A percentile compares a stretch with the other conserved stretches of the same genome.
Evolutionary conservation across 2,797 vertebrate genomes (phyloP).

Genomic region (Girardinus metallicus): DNA sequence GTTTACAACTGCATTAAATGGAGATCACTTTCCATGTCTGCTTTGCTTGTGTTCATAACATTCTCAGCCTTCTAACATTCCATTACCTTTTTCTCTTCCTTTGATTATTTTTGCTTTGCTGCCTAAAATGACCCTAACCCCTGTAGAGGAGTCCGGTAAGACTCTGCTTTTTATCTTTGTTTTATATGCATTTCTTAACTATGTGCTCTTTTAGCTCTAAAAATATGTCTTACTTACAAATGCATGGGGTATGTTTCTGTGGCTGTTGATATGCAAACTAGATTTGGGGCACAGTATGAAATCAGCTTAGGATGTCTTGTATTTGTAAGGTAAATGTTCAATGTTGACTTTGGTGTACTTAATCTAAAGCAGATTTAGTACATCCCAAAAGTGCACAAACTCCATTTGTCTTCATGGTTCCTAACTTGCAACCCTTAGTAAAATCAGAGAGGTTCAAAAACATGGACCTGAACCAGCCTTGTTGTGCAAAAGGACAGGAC

Average conservation of each 20-base stretch:
- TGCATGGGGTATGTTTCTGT: neutral
- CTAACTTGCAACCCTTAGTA: too few relatives aligned
- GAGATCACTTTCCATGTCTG: slow-evolving; percentile 17
- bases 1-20: slow-evolving; percentile 4
- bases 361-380: neutral
- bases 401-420: too few relatives aligned
- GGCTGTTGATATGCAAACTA: slow-evolving; percentile 3
- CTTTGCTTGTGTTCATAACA: slow-evolving; percentile 15
- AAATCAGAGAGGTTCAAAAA: neutral
- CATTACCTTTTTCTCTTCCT: slow-evolving; percentile 23
- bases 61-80: slow-evolving; percentile 20
- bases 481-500: neutral
- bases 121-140: slow-evolving; percentile 73
- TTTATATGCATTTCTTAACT: neutral
- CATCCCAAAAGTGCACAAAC: neutral
- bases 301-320: neutral
- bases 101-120: slow-evolving; percentile 38
- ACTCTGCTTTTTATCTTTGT: slow-evolving; percentile 38
- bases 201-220: neutral
- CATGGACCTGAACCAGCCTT: neutral
- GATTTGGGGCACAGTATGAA: neutral
- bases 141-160: slow-evolving; percentile 99
- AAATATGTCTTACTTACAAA: neutral
- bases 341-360: neutral
- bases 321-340: neutral